A percentile compares a stretch with the other conserved stretches of the same genome.
Evolutionary conservation across 2,888 invertebrate genomes (phyloP).

Genomic region (Phortica magna): DNA sequence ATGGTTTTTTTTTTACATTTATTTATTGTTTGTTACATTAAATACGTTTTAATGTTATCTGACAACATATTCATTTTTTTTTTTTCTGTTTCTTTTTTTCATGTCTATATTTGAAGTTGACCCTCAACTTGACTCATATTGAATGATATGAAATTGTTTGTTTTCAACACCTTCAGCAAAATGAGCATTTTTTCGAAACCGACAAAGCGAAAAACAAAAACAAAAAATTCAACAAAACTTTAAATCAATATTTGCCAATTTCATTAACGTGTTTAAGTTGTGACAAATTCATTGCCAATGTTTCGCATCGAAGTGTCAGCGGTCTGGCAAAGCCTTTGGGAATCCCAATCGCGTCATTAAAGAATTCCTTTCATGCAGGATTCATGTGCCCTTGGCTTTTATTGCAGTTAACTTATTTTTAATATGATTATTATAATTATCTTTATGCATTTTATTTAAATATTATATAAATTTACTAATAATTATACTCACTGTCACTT

Average conservation of each 20-base stretch:
- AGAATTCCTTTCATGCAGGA: neutral
- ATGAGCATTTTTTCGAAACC: neutral
- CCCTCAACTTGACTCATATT: conserved; percentile 17
- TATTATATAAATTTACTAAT: conserved; percentile 5
- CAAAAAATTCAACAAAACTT: conserved; percentile 5
- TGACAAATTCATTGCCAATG: conserved; percentile 2
- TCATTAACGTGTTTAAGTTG: neutral
- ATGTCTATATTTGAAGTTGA: neutral
- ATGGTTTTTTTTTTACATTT: neutral
- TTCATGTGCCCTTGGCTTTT: neutral
- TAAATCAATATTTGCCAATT: conserved; percentile 8
- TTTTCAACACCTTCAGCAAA: neutral
- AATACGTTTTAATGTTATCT: neutral
- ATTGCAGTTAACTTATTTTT: neutral
- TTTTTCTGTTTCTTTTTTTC: too few species aligned
- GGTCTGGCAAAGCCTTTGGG: neutral
- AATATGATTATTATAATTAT: neutral
- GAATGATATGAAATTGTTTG: neutral
- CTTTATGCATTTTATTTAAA: neutral
- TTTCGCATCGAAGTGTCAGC: neutral
- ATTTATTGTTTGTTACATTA: neutral
- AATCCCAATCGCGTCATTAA: neutral
- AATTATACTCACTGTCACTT: conserved; percentile 25
- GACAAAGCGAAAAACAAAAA: conserved; percentile 4
- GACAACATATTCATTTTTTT: too few species aligned